Evolutionary conservation across 2,888 invertebrate genomes (phyloP).

Genomic region (Himalopsyche japonica): DNA sequence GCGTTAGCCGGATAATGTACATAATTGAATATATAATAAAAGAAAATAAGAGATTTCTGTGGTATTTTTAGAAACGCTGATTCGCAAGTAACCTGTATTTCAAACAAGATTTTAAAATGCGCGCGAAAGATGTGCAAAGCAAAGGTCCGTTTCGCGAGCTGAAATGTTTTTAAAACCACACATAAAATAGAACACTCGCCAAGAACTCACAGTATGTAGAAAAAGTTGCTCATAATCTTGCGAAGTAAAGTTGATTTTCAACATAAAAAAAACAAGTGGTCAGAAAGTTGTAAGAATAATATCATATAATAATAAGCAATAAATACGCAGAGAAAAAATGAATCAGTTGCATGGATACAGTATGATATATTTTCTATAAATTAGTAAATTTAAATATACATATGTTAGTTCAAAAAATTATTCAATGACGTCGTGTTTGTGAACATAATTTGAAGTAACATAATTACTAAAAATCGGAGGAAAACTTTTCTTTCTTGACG

Average conservation of each 20-base stretch:
- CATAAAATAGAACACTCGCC: background rate
- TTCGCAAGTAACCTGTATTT: background rate
- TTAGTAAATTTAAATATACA: too few relatives aligned
- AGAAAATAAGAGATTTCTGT: too few relatives aligned
- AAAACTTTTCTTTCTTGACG: too few relatives aligned
- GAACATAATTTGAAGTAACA: too few relatives aligned
- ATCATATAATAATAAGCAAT: background rate
- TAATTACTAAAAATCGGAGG: too few relatives aligned
- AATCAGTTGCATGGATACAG: background rate
- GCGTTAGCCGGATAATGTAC: too few relatives aligned
- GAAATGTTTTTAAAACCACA: background rate
- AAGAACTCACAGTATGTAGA: background rate
- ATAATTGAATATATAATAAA: too few relatives aligned
- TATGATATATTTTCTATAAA: background rate
- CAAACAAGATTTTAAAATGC: background rate
- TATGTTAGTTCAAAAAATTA: too few relatives aligned
- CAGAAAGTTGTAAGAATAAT: background rate
- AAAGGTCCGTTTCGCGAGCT: background rate
- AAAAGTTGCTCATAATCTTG: background rate
- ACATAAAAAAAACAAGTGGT: background rate
- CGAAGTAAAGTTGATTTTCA: background rate
- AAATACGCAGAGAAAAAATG: background rate
- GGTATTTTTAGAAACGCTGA: background rate
- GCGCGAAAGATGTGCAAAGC: background rate
- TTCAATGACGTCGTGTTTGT: too few relatives aligned